phyloP scores from a whole-genome alignment of 2,113 vertebrate species.

The Dipodomys merriami region DNA sequence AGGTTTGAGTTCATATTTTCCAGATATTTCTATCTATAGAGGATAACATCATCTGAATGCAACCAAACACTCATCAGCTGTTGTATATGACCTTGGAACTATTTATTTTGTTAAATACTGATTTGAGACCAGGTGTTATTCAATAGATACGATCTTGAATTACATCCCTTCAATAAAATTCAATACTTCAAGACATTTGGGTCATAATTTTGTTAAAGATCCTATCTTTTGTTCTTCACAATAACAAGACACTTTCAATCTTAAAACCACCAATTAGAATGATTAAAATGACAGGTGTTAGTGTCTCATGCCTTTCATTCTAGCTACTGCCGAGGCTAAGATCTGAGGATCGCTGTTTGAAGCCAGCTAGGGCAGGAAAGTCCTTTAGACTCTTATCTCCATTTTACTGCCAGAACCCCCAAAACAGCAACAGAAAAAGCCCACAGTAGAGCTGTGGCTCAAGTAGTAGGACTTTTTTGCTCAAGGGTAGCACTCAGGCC shows the following conservation, averaged over 20 bases:
- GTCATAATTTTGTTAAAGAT: slow-evolving; percentile 42
- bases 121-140: slow-evolving; percentile 9
- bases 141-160: not conserved
- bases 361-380: too few species aligned
- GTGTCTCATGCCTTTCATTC: too few species aligned
- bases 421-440: too few species aligned
- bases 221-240: slow-evolving; percentile 32
- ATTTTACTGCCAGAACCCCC: too few species aligned
- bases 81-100: not conserved
- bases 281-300: not conserved
- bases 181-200: not conserved
- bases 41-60: not conserved
- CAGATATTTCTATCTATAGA: slow-evolving; percentile 10
- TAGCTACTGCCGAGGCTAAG: too few species aligned
- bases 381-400: too few species aligned
- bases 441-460: too few species aligned
- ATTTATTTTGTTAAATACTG: slow-evolving; percentile 32
- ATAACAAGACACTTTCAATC: slow-evolving; percentile 5
- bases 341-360: too few species aligned
- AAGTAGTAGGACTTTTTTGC: too few species aligned
- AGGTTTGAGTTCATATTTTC: slow-evolving; percentile 15
- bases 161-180: not conserved
- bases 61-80: not conserved
- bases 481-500: too few species aligned
- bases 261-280: not conserved